Evolutionary conservation across 2,113 vertebrate genomes (phyloP).

Genomic region (Dasyprocta punctata): DNA sequence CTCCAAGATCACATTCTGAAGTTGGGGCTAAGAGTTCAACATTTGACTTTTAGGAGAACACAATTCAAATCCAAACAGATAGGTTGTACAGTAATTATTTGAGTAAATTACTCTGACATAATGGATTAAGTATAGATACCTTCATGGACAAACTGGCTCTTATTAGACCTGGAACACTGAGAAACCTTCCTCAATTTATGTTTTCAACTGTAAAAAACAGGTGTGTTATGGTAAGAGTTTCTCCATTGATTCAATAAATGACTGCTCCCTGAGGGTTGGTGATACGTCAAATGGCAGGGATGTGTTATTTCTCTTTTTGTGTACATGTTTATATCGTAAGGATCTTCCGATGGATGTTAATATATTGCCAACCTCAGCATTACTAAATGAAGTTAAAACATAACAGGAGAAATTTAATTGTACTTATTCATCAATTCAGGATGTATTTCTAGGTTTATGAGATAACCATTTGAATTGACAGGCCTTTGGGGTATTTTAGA

Average conservation of each 20-base stretch:
- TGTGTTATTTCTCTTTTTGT: background rate
- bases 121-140: background rate
- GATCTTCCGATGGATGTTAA: conserved; percentile 1
- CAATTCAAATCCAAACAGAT: background rate
- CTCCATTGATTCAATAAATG: background rate
- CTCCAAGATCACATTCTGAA: background rate
- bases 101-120: background rate
- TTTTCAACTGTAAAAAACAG: background rate
- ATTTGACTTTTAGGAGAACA: too few relatives aligned
- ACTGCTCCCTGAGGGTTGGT: background rate
- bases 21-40: background rate
- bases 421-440: background rate
- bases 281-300: background rate
- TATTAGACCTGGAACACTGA: background rate
- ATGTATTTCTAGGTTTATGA: background rate
- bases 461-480: background rate
- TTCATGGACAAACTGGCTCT: background rate
- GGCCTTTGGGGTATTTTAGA: background rate
- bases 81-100: background rate
- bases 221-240: background rate
- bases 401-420: conserved; percentile 1
- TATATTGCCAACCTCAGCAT: background rate
- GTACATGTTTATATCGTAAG: background rate
- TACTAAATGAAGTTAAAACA: conserved; percentile 29
- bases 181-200: background rate